Conservation (phyloP, 2,888 invertebrate species). For the Ennomos quercinarius region DNA sequence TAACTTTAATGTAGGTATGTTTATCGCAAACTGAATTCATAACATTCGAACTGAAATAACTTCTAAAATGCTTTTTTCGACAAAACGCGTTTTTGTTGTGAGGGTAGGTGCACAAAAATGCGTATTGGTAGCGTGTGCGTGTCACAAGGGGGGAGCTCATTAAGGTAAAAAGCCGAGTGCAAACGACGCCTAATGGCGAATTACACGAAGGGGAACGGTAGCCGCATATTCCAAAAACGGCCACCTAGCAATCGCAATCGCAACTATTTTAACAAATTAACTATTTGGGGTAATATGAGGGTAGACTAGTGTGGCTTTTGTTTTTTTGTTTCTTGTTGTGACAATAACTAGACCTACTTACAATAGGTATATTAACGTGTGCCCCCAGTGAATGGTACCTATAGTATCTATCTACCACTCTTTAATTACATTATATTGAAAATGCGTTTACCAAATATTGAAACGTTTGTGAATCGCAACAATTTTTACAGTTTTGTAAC, state of each 20-base stretch:
- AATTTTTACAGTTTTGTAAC: no score
- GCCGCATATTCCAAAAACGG: constrained; percentile 53
- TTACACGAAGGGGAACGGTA: constrained; percentile 82
- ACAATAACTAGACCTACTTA: not conserved
- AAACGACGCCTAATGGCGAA: constrained; percentile 84
- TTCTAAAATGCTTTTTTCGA: constrained; percentile 38
- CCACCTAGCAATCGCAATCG: constrained; percentile 43
- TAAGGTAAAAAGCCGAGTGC: constrained; percentile 85
- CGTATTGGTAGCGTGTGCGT: constrained; percentile 76
- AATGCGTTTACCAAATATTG: no score
- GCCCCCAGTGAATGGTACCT: no score
- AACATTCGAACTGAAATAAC: constrained; percentile 23
- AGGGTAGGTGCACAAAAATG: constrained; percentile 77
- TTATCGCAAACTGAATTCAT: constrained; percentile 2
- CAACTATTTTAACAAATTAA: constrained; percentile 39
- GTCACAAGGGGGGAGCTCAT: constrained; percentile 77
- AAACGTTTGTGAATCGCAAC: no score
- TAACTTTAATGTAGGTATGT: no score
- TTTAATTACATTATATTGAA: no score
- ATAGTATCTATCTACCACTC: no score
- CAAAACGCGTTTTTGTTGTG: constrained; percentile 43
- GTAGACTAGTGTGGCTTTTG: constrained; percentile 11
- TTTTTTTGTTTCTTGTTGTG: not conserved
- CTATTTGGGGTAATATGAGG: constrained; percentile 21
- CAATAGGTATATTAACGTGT: no score